Conservation (phyloP, 2,113 vertebrate species). For the Hepsetus odoe region DNA sequence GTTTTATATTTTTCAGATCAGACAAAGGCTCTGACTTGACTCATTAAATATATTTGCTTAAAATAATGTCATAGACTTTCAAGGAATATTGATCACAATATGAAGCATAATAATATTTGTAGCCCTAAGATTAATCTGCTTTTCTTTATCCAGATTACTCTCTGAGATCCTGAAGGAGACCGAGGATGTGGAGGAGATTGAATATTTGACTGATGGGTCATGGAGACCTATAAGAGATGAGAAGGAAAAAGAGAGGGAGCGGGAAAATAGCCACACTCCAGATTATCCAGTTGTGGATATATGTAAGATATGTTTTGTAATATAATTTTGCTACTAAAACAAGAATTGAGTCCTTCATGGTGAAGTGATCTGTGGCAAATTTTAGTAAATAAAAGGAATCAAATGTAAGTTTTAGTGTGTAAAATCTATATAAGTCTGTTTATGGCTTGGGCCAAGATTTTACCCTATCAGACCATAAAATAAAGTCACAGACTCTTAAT, state of each 20-base stretch:
- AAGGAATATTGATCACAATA: neutral
- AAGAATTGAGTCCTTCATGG: neutral
- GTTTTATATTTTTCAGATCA: too few species aligned
- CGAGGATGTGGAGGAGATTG: conserved; percentile 93
- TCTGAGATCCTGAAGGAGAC: conserved; percentile 95
- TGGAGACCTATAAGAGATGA: conserved; percentile 94
- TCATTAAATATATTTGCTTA: too few species aligned
- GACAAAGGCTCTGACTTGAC: too few species aligned
- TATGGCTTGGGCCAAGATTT: too few species aligned
- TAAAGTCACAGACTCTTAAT: too few species aligned
- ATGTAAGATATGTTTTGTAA: conserved; percentile 79
- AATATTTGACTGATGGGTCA: conserved; percentile 93
- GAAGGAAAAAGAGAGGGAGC: conserved; percentile 82
- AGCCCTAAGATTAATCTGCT: neutral
- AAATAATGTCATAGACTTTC: too few species aligned
- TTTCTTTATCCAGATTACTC: conserved; percentile 78
- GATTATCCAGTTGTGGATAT: conserved; percentile 90
- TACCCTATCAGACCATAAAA: too few species aligned
- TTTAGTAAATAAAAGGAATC: neutral
- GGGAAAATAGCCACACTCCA: conserved; percentile 88
- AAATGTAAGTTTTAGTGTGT: neutral
- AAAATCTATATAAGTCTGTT: too few species aligned
- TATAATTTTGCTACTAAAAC: neutral
- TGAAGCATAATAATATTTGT: neutral
- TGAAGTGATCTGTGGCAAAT: neutral